phyloP scores from a whole-genome alignment of 2,888 invertebrate genomes.

The Ichneumon xanthorius region DNA sequence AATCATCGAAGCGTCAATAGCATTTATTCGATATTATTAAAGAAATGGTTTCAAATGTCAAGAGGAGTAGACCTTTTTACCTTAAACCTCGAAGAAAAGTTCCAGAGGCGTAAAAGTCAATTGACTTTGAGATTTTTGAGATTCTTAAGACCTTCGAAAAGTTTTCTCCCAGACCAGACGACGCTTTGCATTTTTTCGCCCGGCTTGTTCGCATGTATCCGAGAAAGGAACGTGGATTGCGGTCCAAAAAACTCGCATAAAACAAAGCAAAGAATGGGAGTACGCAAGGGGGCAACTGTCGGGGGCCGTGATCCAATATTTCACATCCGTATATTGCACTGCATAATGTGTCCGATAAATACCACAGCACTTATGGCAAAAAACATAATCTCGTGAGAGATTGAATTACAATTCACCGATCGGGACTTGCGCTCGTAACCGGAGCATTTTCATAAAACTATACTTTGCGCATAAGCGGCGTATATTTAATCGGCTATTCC shows the following conservation, averaged over 20 bases:
- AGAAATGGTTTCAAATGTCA: neutral
- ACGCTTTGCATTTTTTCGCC: conserved; percentile 43
- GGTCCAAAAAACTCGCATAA: neutral
- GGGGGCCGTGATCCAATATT: neutral
- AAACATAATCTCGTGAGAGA: neutral
- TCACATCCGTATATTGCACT: neutral
- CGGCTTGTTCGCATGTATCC: conserved; percentile 37
- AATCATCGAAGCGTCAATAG: too few species aligned
- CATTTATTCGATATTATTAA: too few species aligned
- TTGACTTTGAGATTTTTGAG: conserved; percentile 15
- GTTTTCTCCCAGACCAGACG: conserved; percentile 16
- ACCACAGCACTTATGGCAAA: neutral
- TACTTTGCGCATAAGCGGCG: neutral
- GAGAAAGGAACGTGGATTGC: conserved; percentile 17
- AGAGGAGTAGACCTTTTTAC: neutral
- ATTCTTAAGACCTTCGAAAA: conserved; percentile 19
- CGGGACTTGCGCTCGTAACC: conserved; percentile 1
- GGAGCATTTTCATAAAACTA: neutral
- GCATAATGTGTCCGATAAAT: neutral
- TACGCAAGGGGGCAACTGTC: neutral
- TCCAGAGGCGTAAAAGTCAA: neutral
- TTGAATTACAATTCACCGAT: neutral
- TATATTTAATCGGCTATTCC: neutral
- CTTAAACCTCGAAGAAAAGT: conserved; percentile 12
- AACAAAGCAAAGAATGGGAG: neutral